These are phyloP conservation scores for Coenobita brevimanus DNA, from an alignment of 1,140 invertebrate genomes.

Conservation along the genomic window DNA sequence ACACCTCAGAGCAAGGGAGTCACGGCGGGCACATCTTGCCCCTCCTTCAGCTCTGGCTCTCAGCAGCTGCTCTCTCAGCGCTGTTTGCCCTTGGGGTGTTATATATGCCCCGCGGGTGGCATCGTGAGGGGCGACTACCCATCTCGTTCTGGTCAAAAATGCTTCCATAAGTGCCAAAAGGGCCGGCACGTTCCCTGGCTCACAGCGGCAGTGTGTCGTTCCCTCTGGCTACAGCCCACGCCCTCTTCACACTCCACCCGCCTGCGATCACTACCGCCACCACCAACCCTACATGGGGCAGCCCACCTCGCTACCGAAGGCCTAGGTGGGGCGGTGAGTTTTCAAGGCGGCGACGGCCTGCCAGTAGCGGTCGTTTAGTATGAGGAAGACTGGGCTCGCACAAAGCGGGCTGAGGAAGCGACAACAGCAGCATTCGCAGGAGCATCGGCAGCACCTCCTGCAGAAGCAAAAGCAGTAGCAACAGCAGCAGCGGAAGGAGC, in stretches of 20 bases:
- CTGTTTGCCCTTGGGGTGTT: background rate
- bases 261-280: slow-evolving; percentile 32
- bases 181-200: slow-evolving; percentile 40
- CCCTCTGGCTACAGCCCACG: slow-evolving; percentile 48
- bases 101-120: background rate
- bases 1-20: background rate
- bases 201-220: slow-evolving; percentile 42
- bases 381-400: too few species aligned
- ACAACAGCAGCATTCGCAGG: too few species aligned
- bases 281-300: background rate
- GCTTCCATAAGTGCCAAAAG: slow-evolving; percentile 53
- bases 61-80: slow-evolving; percentile 3
- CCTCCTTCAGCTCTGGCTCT: slow-evolving; percentile 32
- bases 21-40: background rate
- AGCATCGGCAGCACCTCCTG: too few species aligned
- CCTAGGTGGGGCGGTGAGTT: too few species aligned
- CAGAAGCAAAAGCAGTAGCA: too few species aligned
- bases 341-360: too few species aligned
- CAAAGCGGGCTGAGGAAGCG: too few species aligned
- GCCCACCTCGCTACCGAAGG: too few species aligned
- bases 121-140: slow-evolving; percentile 14
- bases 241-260: slow-evolving; percentile 28
- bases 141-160: slow-evolving; percentile 57
- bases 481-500: too few species aligned
- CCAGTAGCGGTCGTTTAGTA: too few species aligned